phyloP scores from a whole-genome alignment of 2,797 vertebrate species.

The Sebastes taczanowskii region DNA sequence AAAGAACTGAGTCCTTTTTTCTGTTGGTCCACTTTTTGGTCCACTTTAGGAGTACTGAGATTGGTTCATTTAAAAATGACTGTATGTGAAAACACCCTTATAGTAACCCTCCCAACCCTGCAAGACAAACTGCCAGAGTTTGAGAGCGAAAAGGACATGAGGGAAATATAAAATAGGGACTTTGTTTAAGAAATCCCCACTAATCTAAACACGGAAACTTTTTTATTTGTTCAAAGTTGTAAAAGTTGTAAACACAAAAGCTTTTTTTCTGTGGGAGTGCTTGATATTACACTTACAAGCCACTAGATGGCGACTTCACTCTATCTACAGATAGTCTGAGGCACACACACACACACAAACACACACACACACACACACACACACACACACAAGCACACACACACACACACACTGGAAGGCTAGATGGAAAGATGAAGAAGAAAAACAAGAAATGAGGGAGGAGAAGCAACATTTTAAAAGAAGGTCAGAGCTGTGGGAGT shows the following conservation, averaged over 20 bases:
- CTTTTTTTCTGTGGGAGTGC: neutral
- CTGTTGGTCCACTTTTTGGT: too few relatives aligned
- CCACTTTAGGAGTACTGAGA: too few relatives aligned
- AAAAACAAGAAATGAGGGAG: neutral
- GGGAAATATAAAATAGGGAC: neutral
- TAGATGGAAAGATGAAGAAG: neutral
- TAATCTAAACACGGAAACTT: neutral
- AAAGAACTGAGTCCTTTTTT: too few relatives aligned
- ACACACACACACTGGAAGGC: neutral
- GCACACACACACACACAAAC: neutral
- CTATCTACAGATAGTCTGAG: neutral
- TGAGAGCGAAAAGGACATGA: neutral
- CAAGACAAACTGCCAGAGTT: neutral
- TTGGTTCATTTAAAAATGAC: too few relatives aligned
- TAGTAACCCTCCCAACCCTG: too few relatives aligned
- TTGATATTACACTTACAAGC: conserved; percentile 12
- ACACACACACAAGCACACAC: neutral
- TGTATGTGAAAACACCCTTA: too few relatives aligned
- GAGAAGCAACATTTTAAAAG: neutral
- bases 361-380: neutral
- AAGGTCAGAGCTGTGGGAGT: neutral
- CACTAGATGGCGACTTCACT: conserved; percentile 69
- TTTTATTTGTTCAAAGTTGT: neutral
- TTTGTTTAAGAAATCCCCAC: neutral
- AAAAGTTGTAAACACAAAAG: neutral